Conservation (phyloP, 53 echinoderm and acorn worm species). For the Stichopus horrens region DNA sequence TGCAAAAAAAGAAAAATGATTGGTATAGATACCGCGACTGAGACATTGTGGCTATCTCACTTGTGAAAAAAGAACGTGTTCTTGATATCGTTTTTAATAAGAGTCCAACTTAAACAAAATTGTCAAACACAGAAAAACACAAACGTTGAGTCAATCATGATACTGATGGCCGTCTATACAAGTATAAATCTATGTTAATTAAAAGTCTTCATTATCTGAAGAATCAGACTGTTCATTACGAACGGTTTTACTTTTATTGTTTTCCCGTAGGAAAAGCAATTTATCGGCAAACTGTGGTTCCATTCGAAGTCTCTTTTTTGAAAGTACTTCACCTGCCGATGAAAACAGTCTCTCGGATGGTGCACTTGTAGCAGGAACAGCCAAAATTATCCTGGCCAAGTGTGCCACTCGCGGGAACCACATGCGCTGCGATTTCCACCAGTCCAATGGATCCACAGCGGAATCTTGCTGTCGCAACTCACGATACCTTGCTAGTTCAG, state of each 20-base stretch:
- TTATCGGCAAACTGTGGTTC: background rate
- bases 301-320: conserved; percentile 18
- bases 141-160: no score
- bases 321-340: conserved; percentile 16
- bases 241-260: background rate
- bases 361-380: conserved; percentile 23
- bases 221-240: background rate
- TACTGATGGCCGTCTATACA: no score
- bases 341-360: conserved; percentile 33
- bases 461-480: background rate
- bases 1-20: no score
- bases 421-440: background rate
- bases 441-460: conserved; percentile 1
- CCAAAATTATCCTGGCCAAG: conserved; percentile 10
- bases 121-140: no score
- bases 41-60: no score
- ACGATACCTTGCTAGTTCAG: background rate
- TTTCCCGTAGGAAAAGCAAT: conserved; percentile 20
- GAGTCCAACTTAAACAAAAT: no score
- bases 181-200: no score
- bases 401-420: conserved; percentile 5
- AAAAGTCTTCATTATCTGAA: background rate
- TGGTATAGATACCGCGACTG: no score
- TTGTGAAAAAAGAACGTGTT: no score
- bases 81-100: no score